Conservation (phyloP, 2,888 invertebrate species). For the Perdita meconis region DNA sequence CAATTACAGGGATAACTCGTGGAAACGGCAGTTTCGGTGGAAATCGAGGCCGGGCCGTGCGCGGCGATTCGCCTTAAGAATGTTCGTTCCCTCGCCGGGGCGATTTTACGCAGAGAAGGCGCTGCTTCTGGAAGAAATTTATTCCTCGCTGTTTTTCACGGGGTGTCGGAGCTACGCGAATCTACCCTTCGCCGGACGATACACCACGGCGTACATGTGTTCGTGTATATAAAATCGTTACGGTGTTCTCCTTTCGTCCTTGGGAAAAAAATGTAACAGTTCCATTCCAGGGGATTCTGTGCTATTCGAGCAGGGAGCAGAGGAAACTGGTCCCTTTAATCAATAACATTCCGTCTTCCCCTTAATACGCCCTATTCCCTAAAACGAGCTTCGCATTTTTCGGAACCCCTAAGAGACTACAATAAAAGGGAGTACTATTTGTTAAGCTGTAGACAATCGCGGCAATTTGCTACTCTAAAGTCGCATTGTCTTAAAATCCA, state of each 20-base stretch:
- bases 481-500: no score
- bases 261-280: neutral
- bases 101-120: neutral
- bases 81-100: conserved; percentile 8
- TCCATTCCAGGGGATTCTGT: neutral
- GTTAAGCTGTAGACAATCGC: no score
- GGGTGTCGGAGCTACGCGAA: neutral
- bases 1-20: conserved; percentile 7
- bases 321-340: neutral
- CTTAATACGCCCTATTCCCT: neutral
- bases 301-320: conserved; percentile 4
- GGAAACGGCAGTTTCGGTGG: neutral
- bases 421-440: no score
- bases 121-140: conserved; percentile 7
- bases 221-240: neutral
- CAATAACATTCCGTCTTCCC: neutral
- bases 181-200: conserved; percentile 14
- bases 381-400: neutral
- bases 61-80: conserved; percentile 21
- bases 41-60: neutral
- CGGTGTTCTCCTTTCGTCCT: neutral
- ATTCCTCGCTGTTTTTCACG: neutral
- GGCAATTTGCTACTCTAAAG: no score
- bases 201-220: conserved; percentile 20
- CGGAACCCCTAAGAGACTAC: no score